Percentiles rank a stretch among this genome's conserved stretches.
Evolutionary conservation across 2,797 vertebrate species (phyloP).

Genomic region (Clarias platycephalus): DNA sequence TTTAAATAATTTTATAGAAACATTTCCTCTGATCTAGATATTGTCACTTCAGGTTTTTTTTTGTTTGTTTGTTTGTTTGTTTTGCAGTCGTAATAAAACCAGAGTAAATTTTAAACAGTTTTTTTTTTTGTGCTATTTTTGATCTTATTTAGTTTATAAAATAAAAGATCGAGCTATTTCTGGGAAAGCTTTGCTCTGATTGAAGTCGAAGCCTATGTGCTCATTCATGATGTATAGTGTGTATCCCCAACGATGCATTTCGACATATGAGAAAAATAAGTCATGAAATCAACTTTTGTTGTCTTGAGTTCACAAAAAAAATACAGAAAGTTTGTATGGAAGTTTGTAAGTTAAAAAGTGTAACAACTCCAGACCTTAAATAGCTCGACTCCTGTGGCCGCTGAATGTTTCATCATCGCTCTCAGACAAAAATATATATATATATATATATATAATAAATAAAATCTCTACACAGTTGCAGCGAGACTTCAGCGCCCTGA

Average conservation of each 20-base stretch:
- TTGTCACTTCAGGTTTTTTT: too few species aligned
- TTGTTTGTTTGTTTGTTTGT: too few species aligned
- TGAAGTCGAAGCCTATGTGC: background rate
- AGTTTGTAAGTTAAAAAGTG: background rate
- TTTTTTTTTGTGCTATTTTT: too few species aligned
- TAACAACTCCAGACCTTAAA: conserved; percentile 8
- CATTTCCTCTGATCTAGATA: too few species aligned
- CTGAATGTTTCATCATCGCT: conserved; percentile 16
- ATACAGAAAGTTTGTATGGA: background rate
- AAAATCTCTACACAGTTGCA: background rate
- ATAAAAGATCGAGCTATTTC: background rate
- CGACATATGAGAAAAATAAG: background rate
- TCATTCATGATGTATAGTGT: background rate
- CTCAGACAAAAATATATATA: conserved; percentile 5
- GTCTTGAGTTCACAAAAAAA: too few species aligned
- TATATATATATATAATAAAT: too few species aligned
- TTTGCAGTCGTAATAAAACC: too few species aligned
- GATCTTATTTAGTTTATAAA: too few species aligned
- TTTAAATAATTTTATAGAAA: too few species aligned
- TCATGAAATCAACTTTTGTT: too few species aligned
- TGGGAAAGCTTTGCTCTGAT: background rate
- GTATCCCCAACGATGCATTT: background rate
- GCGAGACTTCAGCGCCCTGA: conserved; percentile 2
- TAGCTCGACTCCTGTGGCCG: background rate
- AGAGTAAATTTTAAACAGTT: too few species aligned